Evolutionary conservation across 2,797 vertebrate genomes (phyloP).

Genomic region (Protosalanx chinensis): DNA sequence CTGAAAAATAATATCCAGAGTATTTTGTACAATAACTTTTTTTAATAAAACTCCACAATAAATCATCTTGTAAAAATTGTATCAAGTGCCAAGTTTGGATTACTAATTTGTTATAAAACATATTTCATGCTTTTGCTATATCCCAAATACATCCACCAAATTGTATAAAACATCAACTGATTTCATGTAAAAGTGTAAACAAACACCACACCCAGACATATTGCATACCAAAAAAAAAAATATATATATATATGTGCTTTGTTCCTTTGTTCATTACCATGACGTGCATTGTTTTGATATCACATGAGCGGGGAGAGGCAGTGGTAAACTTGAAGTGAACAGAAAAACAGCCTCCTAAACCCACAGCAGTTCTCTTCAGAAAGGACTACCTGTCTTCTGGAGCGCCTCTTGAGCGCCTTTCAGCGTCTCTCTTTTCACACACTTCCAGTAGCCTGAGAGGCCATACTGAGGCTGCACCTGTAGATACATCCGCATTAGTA

Average conservation of each 20-base stretch:
- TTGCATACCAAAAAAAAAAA: too few relatives aligned
- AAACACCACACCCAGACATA: neutral
- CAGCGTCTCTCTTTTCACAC: slow-evolving; percentile 92
- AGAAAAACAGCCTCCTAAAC: neutral
- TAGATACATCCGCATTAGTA: slow-evolving; percentile 14
- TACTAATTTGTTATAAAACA: too few relatives aligned
- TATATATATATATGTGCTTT: too few relatives aligned
- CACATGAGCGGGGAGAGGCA: neutral
- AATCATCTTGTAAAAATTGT: too few relatives aligned
- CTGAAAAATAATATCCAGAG: too few relatives aligned
- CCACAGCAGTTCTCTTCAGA: slow-evolving; percentile 58
- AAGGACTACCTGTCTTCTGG: slow-evolving; percentile 74
- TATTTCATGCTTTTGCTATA: too few relatives aligned
- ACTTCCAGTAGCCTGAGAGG: slow-evolving; percentile 90
- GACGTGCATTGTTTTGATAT: neutral
- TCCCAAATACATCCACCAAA: too few relatives aligned
- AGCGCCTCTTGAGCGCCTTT: slow-evolving; percentile 89
- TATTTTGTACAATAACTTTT: too few relatives aligned
- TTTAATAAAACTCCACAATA: too few relatives aligned
- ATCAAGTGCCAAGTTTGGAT: too few relatives aligned
- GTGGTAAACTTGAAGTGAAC: neutral
- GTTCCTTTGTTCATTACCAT: too few relatives aligned
- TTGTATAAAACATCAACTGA: neutral
- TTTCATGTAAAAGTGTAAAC: slow-evolving; percentile 20
- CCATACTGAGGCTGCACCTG: slow-evolving; percentile 85